Evolutionary conservation across 1,140 invertebrate species (phyloP).

Genomic region (Branchinecta lynchi): DNA sequence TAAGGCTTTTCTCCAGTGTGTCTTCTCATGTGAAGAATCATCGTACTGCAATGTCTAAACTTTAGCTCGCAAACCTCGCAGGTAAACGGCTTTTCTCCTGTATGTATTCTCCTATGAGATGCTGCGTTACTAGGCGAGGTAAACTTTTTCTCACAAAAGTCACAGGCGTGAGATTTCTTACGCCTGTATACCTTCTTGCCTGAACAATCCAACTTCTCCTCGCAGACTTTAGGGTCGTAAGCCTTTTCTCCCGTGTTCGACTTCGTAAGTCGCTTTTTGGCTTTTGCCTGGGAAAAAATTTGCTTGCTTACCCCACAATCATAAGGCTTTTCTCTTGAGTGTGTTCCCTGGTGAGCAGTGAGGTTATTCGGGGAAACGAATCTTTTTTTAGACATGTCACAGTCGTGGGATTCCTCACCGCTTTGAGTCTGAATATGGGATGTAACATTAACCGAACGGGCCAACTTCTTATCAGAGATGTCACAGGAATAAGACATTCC

Average conservation of each 20-base stretch:
- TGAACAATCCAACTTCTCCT: not conserved
- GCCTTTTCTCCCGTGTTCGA: not conserved
- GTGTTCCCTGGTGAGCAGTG: not conserved
- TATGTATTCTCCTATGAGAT: not conserved
- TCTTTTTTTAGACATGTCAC: not conserved
- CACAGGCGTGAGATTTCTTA: not conserved
- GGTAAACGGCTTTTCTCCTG: slow-evolving; percentile 34
- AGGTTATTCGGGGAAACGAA: not conserved
- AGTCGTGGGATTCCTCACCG: not conserved
- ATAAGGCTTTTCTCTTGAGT: not conserved
- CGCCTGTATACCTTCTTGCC: not conserved
- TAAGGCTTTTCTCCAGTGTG: slow-evolving; percentile 94
- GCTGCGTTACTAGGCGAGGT: not conserved
- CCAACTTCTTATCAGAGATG: too few relatives aligned
- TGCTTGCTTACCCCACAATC: not conserved
- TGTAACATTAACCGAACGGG: too few relatives aligned
- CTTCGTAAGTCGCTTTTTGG: too few relatives aligned
- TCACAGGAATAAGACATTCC: too few relatives aligned
- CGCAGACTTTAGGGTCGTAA: not conserved
- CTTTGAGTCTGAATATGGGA: too few relatives aligned
- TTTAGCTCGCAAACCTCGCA: slow-evolving; percentile 92
- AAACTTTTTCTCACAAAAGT: not conserved
- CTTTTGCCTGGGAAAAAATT: not conserved
- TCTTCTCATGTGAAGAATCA: slow-evolving; percentile 90
- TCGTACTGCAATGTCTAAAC: slow-evolving; percentile 80